Evolutionary conservation across 2,888 invertebrate species (phyloP).

Genomic region (Mythimna ferrago): DNA sequence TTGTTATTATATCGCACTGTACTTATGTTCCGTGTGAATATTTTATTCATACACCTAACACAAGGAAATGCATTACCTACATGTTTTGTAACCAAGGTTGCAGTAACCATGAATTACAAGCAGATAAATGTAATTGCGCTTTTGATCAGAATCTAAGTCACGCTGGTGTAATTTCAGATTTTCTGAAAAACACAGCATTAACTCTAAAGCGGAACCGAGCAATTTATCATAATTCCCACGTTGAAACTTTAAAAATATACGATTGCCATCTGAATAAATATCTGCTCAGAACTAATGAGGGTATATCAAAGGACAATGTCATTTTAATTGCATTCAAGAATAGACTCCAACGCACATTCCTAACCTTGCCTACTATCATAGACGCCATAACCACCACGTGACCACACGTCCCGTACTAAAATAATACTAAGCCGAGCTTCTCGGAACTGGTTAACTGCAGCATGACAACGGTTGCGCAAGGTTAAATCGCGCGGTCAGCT

Average conservation of each 20-base stretch:
- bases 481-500: conserved; percentile 82
- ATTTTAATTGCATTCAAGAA: conserved; percentile 34
- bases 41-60: conserved; percentile 35
- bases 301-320: conserved; percentile 24
- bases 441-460: conserved; percentile 79
- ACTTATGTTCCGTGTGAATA: conserved; percentile 42
- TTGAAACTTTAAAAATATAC: not conserved
- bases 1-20: conserved; percentile 23
- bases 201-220: conserved; percentile 20
- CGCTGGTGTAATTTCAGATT: conserved; percentile 35
- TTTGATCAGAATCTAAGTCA: conserved; percentile 52
- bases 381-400: conserved; percentile 65
- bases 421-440: conserved; percentile 78
- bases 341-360: conserved; percentile 44
- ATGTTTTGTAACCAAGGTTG: conserved; percentile 54
- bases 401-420: conserved; percentile 72
- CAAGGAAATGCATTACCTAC: conserved; percentile 61
- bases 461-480: conserved; percentile 89
- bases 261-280: conserved; percentile 7
- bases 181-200: conserved; percentile 39
- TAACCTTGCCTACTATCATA: conserved; percentile 59
- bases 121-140: conserved; percentile 58
- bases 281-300: conserved; percentile 1
- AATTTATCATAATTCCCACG: conserved; percentile 32
- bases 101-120: conserved; percentile 51